Evolutionary conservation across 1,140 invertebrate species (phyloP), one percentile per base, ranked within the genome.

Genomic region (Paraescarpia echinospica): DNA sequence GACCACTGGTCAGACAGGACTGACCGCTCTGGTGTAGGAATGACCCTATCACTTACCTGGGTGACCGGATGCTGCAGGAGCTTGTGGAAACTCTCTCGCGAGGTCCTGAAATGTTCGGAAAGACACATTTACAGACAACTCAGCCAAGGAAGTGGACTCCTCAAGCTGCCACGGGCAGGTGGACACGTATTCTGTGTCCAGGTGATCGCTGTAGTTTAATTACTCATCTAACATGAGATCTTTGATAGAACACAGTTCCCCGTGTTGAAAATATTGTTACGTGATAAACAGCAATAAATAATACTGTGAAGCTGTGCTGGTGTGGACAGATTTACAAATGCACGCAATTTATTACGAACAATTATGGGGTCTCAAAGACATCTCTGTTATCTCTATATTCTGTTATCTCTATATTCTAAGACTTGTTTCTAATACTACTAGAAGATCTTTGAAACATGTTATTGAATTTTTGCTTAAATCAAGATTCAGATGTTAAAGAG

Each of bases 51-150:
- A 90, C 89, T 90, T 90, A 90, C 89, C 89, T 31, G 89, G 34
- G 33, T 90, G 89, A 33, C 89, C 89, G 14, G 89, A 34, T 31
- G 89, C 33, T 5, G 89, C 33, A 18, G 33, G 14, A 34, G 89
- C 33, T n/a, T 90, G 89, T 33, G 89, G 34, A 90, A 90, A 90
- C 34, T 34, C 89, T 33, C 89, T 22, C 14, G 89, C 33, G n/a
- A 90, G 35, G 89, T 90, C 89, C 89, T 90, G 89, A 90, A 90
- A 90, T 12, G 27, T 77, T 77, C 2, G 34, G 35, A 90, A 90
- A 90, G 33, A n/a, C 4, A 31, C n/a, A 90, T 18, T 34, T 90
- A 34, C 35, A 6, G 35, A 31, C 34, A 33, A 89, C 89, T 14
- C 89, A 89, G 89, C 27, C 89, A 89, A 34, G 48, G 18, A 18